These are phyloP conservation scores for Galerucella calmariensis DNA, from an alignment of 2,888 invertebrate species.

Conservation along the genomic window DNA sequence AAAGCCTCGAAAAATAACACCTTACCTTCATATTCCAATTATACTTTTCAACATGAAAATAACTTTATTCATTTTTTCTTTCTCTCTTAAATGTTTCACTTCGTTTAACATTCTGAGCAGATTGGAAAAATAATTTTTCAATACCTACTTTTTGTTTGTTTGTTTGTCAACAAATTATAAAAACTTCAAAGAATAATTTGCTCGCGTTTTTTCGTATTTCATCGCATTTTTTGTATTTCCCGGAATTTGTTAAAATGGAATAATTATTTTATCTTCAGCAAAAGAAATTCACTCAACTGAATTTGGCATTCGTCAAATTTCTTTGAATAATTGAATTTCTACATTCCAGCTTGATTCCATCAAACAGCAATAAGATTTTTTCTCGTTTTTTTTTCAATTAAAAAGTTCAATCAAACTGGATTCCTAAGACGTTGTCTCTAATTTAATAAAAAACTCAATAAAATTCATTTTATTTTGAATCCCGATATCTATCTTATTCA, in stretches of 20 bases:
- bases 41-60: neutral
- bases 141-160: neutral
- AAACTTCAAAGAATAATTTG: conserved; percentile 9
- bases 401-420: neutral
- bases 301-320: conserved; percentile 1
- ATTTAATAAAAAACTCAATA: too few relatives aligned
- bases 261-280: conserved; percentile 1
- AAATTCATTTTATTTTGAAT: too few relatives aligned
- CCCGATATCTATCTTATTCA: too few relatives aligned
- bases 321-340: neutral
- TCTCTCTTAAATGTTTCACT: neutral
- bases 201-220: conserved; percentile 2
- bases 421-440: neutral
- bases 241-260: neutral
- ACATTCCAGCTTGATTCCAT: neutral
- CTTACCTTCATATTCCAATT: neutral
- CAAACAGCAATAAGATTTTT: too few relatives aligned
- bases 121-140: neutral
- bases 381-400: too few relatives aligned
- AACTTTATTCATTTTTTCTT: neutral
- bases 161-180: neutral
- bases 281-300: neutral
- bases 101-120: neutral
- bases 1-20: neutral
- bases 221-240: neutral